phyloP scores from a whole-genome alignment of 2,113 vertebrate genomes.

The Malurus melanocephalus region DNA sequence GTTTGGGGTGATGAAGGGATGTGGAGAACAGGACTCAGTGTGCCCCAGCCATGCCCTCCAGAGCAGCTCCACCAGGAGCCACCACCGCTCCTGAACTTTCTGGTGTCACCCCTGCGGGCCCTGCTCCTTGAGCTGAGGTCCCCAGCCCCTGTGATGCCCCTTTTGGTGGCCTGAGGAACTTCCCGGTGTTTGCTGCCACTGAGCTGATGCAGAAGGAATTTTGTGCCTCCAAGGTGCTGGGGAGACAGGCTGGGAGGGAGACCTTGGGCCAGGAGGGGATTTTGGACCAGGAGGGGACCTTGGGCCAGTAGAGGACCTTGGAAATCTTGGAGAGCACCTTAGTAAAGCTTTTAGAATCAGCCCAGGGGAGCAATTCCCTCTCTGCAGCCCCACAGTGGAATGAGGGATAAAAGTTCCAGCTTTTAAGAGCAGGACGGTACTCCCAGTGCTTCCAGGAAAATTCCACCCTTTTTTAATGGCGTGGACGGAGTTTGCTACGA shows the following conservation, averaged over 20 bases:
- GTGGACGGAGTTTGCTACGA: accelerated
- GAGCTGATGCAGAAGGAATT: not conserved
- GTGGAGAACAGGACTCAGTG: not conserved
- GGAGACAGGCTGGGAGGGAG: not conserved
- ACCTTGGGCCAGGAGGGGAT: not conserved
- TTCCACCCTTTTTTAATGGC: not conserved
- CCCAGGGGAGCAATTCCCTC: not conserved
- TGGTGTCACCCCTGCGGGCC: too few species aligned
- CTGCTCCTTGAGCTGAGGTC: not conserved
- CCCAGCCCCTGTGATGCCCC: not conserved
- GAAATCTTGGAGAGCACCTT: not conserved
- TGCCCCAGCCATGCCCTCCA: not conserved
- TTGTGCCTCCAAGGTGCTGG: too few species aligned
- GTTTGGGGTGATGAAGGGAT: not conserved
- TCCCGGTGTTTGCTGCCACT: not conserved
- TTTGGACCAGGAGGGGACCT: not conserved
- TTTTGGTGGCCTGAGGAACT: not conserved
- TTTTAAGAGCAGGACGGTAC: not conserved
- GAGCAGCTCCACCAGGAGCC: not conserved
- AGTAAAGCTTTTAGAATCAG: not conserved
- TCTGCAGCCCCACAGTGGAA: accelerated
- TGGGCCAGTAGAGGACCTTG: accelerated
- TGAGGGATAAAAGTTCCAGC: not conserved
- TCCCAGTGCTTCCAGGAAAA: not conserved
- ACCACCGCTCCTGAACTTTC: not conserved